A percentile compares a stretch with the other conserved stretches of the same genome.
Conservation (phyloP, 2,888 invertebrate genomes). For the Ichneumoninae sp. region DNA sequence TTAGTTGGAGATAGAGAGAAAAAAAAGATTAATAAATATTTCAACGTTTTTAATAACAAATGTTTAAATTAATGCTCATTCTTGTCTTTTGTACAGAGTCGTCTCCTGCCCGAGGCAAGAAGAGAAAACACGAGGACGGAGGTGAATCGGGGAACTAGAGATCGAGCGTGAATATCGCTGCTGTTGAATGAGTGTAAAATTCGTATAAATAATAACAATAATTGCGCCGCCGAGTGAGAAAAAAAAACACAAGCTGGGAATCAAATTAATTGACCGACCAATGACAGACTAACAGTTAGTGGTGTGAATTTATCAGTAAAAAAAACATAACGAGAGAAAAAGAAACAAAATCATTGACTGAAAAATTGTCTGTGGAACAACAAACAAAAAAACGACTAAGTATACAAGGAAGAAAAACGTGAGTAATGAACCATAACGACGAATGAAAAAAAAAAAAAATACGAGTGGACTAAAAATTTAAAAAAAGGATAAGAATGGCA, state of each 20-base stretch:
- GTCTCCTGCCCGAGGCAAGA: slow-evolving; percentile 88
- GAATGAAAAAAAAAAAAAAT: slow-evolving; percentile 62
- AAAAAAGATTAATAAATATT: background rate
- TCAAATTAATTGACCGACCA: slow-evolving; percentile 84
- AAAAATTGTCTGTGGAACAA: slow-evolving; percentile 68
- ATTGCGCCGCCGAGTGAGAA: slow-evolving; percentile 80
- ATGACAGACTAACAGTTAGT: slow-evolving; percentile 82
- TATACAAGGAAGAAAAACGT: slow-evolving; percentile 57
- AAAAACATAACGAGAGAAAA: slow-evolving; percentile 44
- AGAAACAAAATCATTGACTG: slow-evolving; percentile 76
- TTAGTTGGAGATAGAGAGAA: background rate
- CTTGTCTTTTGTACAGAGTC: slow-evolving; percentile 80
- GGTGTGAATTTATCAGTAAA: slow-evolving; percentile 80
- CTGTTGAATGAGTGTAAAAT: slow-evolving; percentile 83
- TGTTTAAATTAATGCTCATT: background rate
- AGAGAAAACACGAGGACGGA: slow-evolving; percentile 90
- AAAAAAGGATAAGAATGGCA: slow-evolving; percentile 75
- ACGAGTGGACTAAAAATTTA: slow-evolving; percentile 34
- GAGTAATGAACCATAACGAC: slow-evolving; percentile 62
- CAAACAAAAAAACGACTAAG: slow-evolving; percentile 61
- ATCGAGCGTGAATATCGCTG: slow-evolving; percentile 72
- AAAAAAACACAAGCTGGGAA: slow-evolving; percentile 80
- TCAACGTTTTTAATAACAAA: background rate
- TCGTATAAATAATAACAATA: slow-evolving; percentile 82
- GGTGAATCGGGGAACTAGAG: slow-evolving; percentile 83